Evolutionary conservation across 2,113 vertebrate genomes (phyloP), one percentile per base, ranked within the genome.

Genomic region (Phylloscopus trochilus): DNA sequence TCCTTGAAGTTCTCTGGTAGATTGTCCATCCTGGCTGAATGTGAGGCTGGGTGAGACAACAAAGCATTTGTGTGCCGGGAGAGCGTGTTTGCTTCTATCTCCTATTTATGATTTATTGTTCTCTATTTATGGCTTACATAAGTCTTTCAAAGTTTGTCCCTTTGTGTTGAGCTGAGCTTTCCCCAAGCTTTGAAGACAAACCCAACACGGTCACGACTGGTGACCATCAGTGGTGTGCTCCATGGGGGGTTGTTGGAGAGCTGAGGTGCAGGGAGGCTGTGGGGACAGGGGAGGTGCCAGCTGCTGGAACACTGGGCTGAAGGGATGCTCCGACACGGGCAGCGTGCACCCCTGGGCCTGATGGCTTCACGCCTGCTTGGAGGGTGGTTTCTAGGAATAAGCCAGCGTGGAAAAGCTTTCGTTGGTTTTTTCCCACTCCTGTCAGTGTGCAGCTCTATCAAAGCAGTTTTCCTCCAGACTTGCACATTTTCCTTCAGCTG

Each of bases 161-260:
- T 56, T 39, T 44, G 28, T 59, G 30, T 56, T 1, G 4, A 89
- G 59, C 87, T 66, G 2, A 28, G 49, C 31, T 62, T 87, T 78
- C 64, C 73, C n/a, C 37, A 28, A 7, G 27, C 37, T 76, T 49
- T 62, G 16, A 35, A 39, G 87, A 46, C 39, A 43, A 90, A 60
- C 26, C 15, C 44, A 33, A 1, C 0, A 0, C 62, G 0, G 0
- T 9, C 0, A 0, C 0, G 3, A 41, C 33, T 17, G 62, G 37
- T 56, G 53, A 30, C 41, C 55, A 13, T 21, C 23, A 4, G 49
- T 31, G 44, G 27, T 28, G 53, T 1, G 5, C 22, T 35, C 35
- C 21, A 0, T 0, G 9, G 39, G 4, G 60, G 47, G n/a, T 1
- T 2, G 1, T 3, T 64, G n/a, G 52, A 1, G 9, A 64, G 60